These are phyloP conservation scores for silkworm (Bombyx mori) DNA, from an alignment of 1,140 invertebrate genomes.

Conservation along the genomic window ASM3026992v2 NC_085122.1:11651001-11651500, in stretches of 20 bases:
- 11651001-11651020: constrained; percentile 43
- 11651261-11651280: too few species aligned
- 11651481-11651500: constrained; percentile 57
- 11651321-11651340: too few species aligned
- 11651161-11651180: constrained; percentile 68
- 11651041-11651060: too few species aligned
- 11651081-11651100: constrained; percentile 74
- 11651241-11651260: too few species aligned
- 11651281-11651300: too few species aligned
- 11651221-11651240: constrained; percentile 2
- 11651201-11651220: constrained; percentile 6
- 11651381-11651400: too few species aligned
- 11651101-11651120: constrained; percentile 85
- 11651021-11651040: constrained; percentile 35
- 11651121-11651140: constrained; percentile 85
- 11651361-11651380: too few species aligned
- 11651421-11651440: too few species aligned
- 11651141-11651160: constrained; percentile 81
- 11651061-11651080: not conserved
- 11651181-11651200: constrained; percentile 71
- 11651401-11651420: too few species aligned
- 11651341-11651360: too few species aligned
- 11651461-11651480: constrained; percentile 25
- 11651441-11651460: too few species aligned
- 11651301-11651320: too few species aligned